Evolutionary conservation across 2,888 invertebrate species (phyloP), one percentile per base, ranked within the genome.

Genomic region (Acleris literana): DNA sequence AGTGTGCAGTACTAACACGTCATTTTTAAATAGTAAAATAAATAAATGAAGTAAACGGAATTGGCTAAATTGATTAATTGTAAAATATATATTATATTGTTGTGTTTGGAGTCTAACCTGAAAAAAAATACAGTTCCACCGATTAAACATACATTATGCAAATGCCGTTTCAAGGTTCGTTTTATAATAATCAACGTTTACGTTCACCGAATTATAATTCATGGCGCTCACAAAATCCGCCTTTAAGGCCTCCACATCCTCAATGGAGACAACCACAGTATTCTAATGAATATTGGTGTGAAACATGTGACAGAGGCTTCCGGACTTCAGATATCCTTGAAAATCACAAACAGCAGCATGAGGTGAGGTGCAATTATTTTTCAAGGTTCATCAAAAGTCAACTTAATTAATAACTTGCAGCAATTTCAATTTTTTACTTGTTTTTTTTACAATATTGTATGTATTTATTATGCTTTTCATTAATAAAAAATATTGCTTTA

Each of bases 301-400:
- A 97, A 79, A 93, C 95, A n/a, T 98, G 98, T 85, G 97, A 97
- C 76, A 93, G 95, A 80, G 94, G 95, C 13, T 97, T 97, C 82
- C 86, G 90, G 61, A 93, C 93, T 0, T 77, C 90, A 61, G 93
- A 94, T 25, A 89, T 94, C 67, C 94, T 96, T 65, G 86, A 94
- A 56, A 92, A 93, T 56, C 98, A 98, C 83, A 89, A 94, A 71
- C 86, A 90, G n/a, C 94, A 95, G 75, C 98, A 98, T 86, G 94
- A 94, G 87, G 93, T 93, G 76, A 70, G 33, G 3, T 9, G 33
- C 9, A 6, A 29, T 20, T n/a, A n/a, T n/a, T n/a, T n/a, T n/a
- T n/a, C n/a, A n/a, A n/a, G n/a, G n/a, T n/a, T n/a, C n/a, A n/a
- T n/a, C n/a, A n/a, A n/a, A 7, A 29, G 1, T 29, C 9, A 9